Percentiles rank a stretch among this genome's conserved stretches.
Conservation (phyloP, 1,140 invertebrate genomes). For the Camponotus floridanus region DNA sequence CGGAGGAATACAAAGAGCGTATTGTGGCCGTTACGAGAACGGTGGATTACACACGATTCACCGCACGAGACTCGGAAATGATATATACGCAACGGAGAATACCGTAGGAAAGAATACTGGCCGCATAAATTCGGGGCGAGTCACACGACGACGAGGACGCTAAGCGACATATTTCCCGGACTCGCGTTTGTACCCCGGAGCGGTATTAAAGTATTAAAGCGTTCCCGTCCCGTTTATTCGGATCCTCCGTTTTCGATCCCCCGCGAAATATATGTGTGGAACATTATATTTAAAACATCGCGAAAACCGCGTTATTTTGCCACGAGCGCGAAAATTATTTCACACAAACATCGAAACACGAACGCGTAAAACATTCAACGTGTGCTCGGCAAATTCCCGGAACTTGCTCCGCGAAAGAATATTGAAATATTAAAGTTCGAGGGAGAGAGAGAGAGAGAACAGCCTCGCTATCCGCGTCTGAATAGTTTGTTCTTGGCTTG, state of each 20-base stretch:
- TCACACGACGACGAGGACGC: conserved; percentile 45
- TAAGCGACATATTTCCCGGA: conserved; percentile 56
- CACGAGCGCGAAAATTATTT: conserved; percentile 42
- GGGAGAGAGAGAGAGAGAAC: not conserved
- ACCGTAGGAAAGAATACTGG: conserved; percentile 46
- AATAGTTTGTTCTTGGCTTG: conserved; percentile 33
- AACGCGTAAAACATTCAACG: conserved; percentile 26
- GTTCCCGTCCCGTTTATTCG: not conserved
- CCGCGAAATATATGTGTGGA: conserved; percentile 9
- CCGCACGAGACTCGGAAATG: conserved; percentile 48
- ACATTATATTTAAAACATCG: conserved; percentile 19
- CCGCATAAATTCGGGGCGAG: conserved; percentile 54
- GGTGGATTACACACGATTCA: conserved; percentile 60
- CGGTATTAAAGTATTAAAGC: conserved; percentile 61
- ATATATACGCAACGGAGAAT: conserved; percentile 51
- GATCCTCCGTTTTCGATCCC: conserved; percentile 39
- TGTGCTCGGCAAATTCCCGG: conserved; percentile 32
- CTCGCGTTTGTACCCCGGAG: conserved; percentile 39
- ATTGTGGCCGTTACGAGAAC: conserved; percentile 53
- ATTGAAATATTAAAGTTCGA: conserved; percentile 30
- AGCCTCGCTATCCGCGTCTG: conserved; percentile 10
- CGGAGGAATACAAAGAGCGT: conserved; percentile 45
- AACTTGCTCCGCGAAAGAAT: conserved; percentile 1
- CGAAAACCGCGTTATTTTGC: conserved; percentile 30
- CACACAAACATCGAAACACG: not conserved